phyloP scores from a whole-genome alignment of 2,888 invertebrate genomes.

The Xanthostigma xanthostigma region DNA sequence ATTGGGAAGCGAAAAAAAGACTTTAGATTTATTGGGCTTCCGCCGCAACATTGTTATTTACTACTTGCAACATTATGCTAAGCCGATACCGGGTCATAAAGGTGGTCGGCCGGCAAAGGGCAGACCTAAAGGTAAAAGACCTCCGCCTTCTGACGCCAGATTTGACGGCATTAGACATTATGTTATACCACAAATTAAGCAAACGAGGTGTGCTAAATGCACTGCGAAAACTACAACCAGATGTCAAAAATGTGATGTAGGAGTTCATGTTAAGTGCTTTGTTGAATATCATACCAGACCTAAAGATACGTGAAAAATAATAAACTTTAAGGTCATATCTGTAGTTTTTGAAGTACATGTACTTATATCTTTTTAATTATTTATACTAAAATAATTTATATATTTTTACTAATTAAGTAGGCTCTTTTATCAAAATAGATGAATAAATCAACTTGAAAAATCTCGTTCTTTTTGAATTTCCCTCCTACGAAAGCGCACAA shows the following conservation, averaged over 20 bases:
- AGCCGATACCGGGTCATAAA: constrained; percentile 7
- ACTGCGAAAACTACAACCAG: constrained; percentile 13
- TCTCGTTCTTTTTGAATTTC: no score
- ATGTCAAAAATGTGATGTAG: constrained; percentile 14
- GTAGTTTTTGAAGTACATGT: no score
- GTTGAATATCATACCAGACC: constrained; percentile 10
- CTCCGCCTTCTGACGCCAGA: constrained; percentile 7
- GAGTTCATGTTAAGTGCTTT: constrained; percentile 14
- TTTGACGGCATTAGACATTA: constrained; percentile 13
- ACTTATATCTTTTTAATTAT: no score
- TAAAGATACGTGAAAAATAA: not conserved
- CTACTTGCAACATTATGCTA: constrained; percentile 11
- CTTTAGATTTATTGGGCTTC: constrained; percentile 12
- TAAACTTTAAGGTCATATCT: no score
- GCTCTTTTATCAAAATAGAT: no score
- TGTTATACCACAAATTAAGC: constrained; percentile 13
- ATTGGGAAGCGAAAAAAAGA: constrained; percentile 5
- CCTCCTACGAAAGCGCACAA: no score
- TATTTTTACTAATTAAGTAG: no score
- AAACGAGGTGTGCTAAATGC: constrained; percentile 13
- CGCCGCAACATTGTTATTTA: constrained; percentile 11
- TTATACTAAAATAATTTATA: no score
- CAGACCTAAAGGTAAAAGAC: constrained; percentile 4
- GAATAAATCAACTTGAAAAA: no score
- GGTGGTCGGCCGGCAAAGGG: constrained; percentile 3